These are phyloP conservation scores for Caerostris extrusa DNA, from an alignment of 1,140 invertebrate species.

Conservation along the genomic window DNA sequence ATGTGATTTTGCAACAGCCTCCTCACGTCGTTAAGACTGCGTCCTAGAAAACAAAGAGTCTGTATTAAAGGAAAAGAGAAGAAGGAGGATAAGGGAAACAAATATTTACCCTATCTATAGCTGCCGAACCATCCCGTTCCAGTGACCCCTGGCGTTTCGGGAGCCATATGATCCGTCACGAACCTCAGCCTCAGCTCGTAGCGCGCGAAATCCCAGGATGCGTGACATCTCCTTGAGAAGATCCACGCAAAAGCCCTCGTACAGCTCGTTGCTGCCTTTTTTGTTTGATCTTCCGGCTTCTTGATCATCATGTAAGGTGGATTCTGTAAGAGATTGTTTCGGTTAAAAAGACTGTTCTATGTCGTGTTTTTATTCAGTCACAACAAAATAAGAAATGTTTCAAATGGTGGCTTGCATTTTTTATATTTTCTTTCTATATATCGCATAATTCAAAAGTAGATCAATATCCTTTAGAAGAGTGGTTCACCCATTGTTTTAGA, in stretches of 20 bases:
- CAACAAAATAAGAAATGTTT: no score
- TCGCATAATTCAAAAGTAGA: no score
- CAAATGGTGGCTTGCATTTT: no score
- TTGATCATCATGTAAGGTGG: conserved; percentile 78
- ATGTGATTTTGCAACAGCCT: no score
- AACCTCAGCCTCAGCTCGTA: conserved; percentile 88
- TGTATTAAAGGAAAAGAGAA: no score
- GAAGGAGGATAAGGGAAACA: neutral
- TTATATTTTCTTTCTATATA: no score
- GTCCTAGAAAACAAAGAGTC: no score
- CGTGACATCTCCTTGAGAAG: conserved; percentile 82
- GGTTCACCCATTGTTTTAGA: no score
- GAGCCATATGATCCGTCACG: conserved; percentile 90
- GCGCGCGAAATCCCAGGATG: conserved; percentile 84
- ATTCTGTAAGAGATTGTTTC: conserved; percentile 75
- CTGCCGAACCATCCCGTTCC: conserved; percentile 87
- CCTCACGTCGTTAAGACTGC: no score
- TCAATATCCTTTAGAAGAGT: no score
- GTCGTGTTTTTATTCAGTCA: no score
- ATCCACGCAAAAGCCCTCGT: conserved; percentile 85
- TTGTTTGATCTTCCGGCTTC: conserved; percentile 80
- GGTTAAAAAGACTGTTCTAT: no score
- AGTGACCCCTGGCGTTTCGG: conserved; percentile 86
- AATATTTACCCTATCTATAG: conserved; percentile 84
- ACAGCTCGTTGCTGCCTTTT: conserved; percentile 81